A percentile compares a stretch with the other conserved stretches of the same genome.
Evolutionary conservation across 2,113 vertebrate genomes (phyloP).

Genomic region (Regulus satrapa): DNA sequence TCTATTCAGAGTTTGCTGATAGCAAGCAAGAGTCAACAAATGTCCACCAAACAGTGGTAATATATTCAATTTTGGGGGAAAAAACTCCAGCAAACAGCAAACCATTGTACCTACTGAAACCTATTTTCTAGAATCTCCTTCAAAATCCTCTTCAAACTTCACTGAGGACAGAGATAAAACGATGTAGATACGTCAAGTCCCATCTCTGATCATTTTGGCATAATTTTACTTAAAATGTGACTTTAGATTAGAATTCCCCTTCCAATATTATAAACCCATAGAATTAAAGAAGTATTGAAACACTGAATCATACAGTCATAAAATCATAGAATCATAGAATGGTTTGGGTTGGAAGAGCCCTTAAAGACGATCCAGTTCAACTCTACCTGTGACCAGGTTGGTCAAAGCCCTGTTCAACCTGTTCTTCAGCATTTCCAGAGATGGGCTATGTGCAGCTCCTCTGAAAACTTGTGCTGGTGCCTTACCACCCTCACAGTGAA

Average conservation of each 20-base stretch:
- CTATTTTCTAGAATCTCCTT: background rate
- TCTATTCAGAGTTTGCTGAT: background rate
- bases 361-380: too few species aligned
- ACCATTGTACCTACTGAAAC: background rate
- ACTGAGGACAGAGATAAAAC: background rate
- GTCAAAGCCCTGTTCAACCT: background rate
- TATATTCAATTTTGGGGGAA: rapidly evolving
- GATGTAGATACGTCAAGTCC: rapidly evolving
- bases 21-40: background rate
- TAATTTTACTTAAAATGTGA: background rate
- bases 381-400: background rate
- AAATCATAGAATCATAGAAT: background rate
- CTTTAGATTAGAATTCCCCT: background rate
- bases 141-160: background rate
- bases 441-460: background rate
- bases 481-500: background rate
- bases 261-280: background rate
- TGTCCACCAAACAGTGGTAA: background rate
- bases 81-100: background rate
- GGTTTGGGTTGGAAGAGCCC: background rate
- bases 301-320: rapidly evolving
- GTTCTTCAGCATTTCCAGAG: background rate
- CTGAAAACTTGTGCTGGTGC: background rate
- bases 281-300: background rate
- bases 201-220: background rate